Conservation (phyloP, 1,140 invertebrate species). For the Cotesia typhae region DNA sequence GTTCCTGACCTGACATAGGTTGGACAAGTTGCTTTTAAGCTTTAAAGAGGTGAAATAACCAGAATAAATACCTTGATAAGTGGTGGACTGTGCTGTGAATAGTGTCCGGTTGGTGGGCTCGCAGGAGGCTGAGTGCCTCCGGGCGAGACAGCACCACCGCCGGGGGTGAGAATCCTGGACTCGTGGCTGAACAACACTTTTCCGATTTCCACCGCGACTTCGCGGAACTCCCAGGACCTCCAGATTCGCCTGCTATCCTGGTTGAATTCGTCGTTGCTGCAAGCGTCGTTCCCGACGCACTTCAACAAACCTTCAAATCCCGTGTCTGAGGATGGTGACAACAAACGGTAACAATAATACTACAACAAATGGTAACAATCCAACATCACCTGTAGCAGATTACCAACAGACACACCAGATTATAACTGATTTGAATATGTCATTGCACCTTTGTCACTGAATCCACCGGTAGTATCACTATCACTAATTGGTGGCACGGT, state of each 20-base stretch:
- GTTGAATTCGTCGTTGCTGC: background rate
- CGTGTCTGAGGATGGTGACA: constrained; percentile 2
- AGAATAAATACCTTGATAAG: constrained; percentile 57
- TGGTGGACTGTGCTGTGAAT: constrained; percentile 59
- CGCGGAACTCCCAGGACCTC: constrained; percentile 50
- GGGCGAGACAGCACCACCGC: constrained; percentile 60
- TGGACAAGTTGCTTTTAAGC: no score
- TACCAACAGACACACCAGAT: no score
- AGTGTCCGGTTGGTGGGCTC: constrained; percentile 59
- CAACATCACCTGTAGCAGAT: background rate
- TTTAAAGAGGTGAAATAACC: background rate
- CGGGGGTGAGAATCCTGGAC: constrained; percentile 66
- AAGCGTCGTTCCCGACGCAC: background rate
- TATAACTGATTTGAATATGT: no score
- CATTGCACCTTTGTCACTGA: no score
- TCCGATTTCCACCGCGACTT: constrained; percentile 53
- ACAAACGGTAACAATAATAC: no score
- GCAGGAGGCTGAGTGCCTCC: constrained; percentile 62
- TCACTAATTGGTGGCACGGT: no score
- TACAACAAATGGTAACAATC: background rate
- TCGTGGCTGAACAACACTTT: constrained; percentile 65
- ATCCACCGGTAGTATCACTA: no score
- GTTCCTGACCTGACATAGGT: no score
- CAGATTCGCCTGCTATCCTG: constrained; percentile 28
- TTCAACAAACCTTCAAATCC: constrained; percentile 14